Conservation (phyloP, 1,140 invertebrate genomes). For the Papilio polytes region DNA sequence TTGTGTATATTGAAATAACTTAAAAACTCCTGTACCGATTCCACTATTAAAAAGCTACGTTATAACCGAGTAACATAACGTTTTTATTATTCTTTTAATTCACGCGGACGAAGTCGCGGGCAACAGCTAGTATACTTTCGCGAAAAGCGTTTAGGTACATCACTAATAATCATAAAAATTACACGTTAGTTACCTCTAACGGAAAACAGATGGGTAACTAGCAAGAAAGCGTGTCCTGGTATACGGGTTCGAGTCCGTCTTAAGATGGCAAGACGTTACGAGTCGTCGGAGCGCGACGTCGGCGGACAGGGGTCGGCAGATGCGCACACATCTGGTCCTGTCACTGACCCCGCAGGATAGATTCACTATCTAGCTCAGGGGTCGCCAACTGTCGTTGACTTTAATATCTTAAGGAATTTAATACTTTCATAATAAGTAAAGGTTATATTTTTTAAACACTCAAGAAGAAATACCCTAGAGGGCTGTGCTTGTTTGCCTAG, state of each 20-base stretch:
- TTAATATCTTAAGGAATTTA: conserved; percentile 1
- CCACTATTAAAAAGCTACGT: no score
- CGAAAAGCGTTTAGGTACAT: neutral
- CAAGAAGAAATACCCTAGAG: no score
- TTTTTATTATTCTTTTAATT: no score
- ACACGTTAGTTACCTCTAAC: neutral
- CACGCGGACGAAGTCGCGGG: no score
- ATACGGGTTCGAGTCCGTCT: neutral
- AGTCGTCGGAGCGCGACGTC: conserved; percentile 15
- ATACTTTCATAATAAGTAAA: neutral
- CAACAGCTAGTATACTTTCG: no score
- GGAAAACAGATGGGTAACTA: conserved; percentile 17
- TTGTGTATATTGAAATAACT: no score
- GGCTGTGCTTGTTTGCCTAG: no score
- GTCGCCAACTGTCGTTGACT: conserved; percentile 31
- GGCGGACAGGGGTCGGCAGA: conserved; percentile 9
- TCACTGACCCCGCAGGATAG: conserved; percentile 41
- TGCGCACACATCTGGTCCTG: conserved; percentile 39
- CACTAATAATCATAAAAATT: neutral
- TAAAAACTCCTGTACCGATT: no score
- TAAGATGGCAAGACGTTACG: conserved; percentile 19
- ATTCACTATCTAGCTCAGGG: conserved; percentile 38
- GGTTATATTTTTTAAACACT: no score
- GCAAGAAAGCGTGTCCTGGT: conserved; percentile 7
- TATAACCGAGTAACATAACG: no score